phyloP scores from a whole-genome alignment of 1,140 invertebrate genomes.

The Leptinotarsa texana region DNA sequence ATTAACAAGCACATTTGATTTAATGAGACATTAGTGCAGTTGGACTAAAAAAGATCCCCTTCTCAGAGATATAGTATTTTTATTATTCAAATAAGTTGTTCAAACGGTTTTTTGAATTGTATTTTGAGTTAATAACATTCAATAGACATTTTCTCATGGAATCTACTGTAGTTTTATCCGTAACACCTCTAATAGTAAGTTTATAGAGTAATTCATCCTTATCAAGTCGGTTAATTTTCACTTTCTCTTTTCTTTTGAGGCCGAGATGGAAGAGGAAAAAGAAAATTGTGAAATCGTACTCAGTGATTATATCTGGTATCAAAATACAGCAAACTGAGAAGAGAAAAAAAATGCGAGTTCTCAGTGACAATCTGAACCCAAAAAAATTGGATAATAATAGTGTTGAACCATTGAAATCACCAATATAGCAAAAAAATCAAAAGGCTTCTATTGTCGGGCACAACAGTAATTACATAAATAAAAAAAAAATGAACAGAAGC shows the following conservation, averaged over 20 bases:
- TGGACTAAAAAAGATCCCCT: not conserved
- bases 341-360: no score
- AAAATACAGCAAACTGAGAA: no score
- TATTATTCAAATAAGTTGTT: not conserved
- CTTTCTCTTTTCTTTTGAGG: not conserved
- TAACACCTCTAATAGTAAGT: not conserved
- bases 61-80: not conserved
- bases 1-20: not conserved
- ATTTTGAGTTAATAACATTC: not conserved
- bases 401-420: no score
- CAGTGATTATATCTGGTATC: no score
- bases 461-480: no score
- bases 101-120: not conserved
- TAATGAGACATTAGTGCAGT: not conserved
- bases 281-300: not conserved
- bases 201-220: slow-evolving; percentile 21
- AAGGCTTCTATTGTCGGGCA: no score
- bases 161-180: not conserved
- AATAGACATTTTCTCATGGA: not conserved
- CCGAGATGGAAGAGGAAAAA: no score
- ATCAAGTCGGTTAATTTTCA: slow-evolving; percentile 15
- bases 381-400: no score
- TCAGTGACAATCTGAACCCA: no score
- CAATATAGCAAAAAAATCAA: no score
- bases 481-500: no score